Base-by-base conservation (phyloP, 1,140 invertebrate species). In the Drosophila kanapiae region DNA sequence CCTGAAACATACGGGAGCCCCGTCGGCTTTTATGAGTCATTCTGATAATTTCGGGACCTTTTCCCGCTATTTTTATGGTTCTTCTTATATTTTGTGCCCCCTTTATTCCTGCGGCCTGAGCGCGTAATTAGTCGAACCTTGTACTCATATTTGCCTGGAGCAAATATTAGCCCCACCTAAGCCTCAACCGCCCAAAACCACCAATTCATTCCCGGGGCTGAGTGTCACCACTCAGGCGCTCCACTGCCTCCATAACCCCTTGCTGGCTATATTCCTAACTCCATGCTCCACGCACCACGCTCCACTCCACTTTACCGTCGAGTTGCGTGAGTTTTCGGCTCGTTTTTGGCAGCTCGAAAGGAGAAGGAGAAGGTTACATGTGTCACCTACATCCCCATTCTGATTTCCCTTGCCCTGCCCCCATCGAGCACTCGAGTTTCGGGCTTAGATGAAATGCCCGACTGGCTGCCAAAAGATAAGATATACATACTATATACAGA, bases 381-480 rank as follows among this genome's bases (percentile, higher is more conserved):
- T 70, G 67, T 70, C 67, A 70, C 65, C 61, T 65, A 68, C 47
- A 53, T 43, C 11, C 31, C 47, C 61, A 43, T 23, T 49, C n/a
- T n/a, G 58, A 29, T 23, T 27, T n/a, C 13, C 9, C 59, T 6
- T 3, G 6, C 29, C 23, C 23, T 29, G 27, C 23, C 47, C 2
- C 10, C 37, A 13, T 16, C 40, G 38, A n/a, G 56, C 38, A 58
- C 56, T 62, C 62, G 38, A 18, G 31, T 65, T 62, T 67, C 65
- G 38, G 61, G 35, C 35, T 18, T 35, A 72, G 70, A 74, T 74
- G 58, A 60, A 61, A 70, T 58, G 45, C 48, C 33, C 27, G 68
- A 48, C 70, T 74, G 70, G 31, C 56, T 38, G 70, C 38, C 67
- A 40, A 61, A 33, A 74, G 72, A 75, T 75, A 63, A 74, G 69